phyloP scores from a whole-genome alignment of 1,140 invertebrate species.

The Papilio aristodemus region DNA sequence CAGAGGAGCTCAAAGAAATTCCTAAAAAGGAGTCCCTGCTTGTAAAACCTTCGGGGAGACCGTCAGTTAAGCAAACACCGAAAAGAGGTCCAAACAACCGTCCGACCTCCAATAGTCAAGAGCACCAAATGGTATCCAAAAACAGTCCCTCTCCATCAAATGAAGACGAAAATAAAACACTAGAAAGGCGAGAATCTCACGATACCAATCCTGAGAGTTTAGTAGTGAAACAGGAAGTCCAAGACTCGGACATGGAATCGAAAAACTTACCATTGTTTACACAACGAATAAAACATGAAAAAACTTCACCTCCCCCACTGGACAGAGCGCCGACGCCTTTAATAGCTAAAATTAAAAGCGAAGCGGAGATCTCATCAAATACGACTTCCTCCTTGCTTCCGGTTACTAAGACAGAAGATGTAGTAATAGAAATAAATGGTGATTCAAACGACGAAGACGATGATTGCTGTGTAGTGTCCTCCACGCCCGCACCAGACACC shows the following conservation, averaged over 20 bases:
- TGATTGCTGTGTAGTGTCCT: constrained; percentile 74
- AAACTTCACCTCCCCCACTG: constrained; percentile 52
- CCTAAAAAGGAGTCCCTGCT: constrained; percentile 38
- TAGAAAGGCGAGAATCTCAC: constrained; percentile 47
- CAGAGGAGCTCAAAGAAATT: neutral
- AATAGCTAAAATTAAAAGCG: constrained; percentile 61
- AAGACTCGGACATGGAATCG: constrained; percentile 40
- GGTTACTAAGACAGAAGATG: constrained; percentile 62
- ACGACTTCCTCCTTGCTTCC: constrained; percentile 49
- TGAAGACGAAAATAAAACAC: constrained; percentile 34
- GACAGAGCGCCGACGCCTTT: constrained; percentile 56
- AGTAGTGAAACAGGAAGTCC: constrained; percentile 66
- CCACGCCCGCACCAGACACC: constrained; percentile 67
- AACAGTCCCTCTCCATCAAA: constrained; percentile 37
- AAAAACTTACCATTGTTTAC: constrained; percentile 57
- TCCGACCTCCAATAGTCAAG: constrained; percentile 39
- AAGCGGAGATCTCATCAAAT: constrained; percentile 50
- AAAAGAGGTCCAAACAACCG: constrained; percentile 56
- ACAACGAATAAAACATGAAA: constrained; percentile 64
- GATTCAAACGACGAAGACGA: constrained; percentile 76
- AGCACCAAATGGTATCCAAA: constrained; percentile 33
- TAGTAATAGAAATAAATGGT: constrained; percentile 74
- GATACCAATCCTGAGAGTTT: constrained; percentile 52
- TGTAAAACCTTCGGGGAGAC: constrained; percentile 48
- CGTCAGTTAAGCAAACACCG: constrained; percentile 69